Base-by-base conservation (phyloP, 2,113 vertebrate species). In the Sphaerodactylus townsendi region DNA sequence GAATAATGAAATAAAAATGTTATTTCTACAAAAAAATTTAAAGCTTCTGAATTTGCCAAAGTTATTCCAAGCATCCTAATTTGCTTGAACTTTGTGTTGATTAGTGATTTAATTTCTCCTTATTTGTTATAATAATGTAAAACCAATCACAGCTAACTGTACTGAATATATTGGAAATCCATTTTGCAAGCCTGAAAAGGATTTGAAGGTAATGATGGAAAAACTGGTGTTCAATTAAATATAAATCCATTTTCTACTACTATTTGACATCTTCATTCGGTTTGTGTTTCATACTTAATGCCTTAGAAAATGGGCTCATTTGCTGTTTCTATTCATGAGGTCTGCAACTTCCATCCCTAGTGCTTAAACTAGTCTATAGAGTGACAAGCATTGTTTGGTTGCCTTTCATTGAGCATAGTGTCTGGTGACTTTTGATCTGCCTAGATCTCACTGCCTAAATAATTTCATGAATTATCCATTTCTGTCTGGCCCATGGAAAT, bases 31-130 rank as follows among this genome's bases (percentile, higher is more conserved):
- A 68, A 46, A 7, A 48, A 23, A 62, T 25, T 48, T 72, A 59
- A 41, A 35, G 28, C 69, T 77, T 30, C 19, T 71, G 33, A 46
- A 15, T 72, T 72, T 85, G 83, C 68, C 68, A 85, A 85, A 84
- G 56, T 56, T 14, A 50, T 48, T 33, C 9, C 53, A 39, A 35
- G 33, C 35, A 44, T 19, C 30, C 70, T 71, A 53, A n/a, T 79
- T 78, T 72, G 76, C 69, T 75, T 84, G 30, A 50, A 79, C 75
- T 84, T 69, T 56, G 8, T 82, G 37, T 64, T 82, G 37, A 44
- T 79, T 37, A 50, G 21, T 39, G 19, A 72, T 62, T 48, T 48
- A 46, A 46, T 48, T 64, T 23, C 7, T 72, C 14, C 33, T 62
- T 19, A 35, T 46, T 39, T 65, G 25, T 41, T 83, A 2, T 66